Evolutionary conservation across 2,888 invertebrate genomes (phyloP).

Genomic region (Drosophila anceps): DNA sequence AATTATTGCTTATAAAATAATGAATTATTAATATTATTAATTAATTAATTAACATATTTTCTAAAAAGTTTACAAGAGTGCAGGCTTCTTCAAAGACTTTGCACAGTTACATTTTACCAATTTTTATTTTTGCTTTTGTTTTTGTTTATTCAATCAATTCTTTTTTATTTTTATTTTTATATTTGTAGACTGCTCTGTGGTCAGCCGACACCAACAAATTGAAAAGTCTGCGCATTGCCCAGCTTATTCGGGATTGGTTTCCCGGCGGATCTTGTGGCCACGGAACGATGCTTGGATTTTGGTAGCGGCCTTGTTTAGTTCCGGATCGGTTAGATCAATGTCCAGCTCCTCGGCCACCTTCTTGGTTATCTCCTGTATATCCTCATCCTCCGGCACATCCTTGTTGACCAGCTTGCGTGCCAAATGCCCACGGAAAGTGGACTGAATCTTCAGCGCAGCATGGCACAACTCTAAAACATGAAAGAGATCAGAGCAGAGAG

Average conservation of each 20-base stretch:
- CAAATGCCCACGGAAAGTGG: constrained; percentile 95
- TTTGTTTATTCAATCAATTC: constrained; percentile 21
- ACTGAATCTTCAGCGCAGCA: constrained; percentile 96
- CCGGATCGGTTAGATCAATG: constrained; percentile 94
- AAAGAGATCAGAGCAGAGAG: neutral
- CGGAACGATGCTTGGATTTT: constrained; percentile 97
- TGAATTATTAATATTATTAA: constrained; percentile 43
- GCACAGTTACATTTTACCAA: constrained; percentile 71
- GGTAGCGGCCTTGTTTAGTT: constrained; percentile 94
- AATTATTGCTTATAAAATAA: constrained; percentile 64
- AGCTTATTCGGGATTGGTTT: constrained; percentile 83
- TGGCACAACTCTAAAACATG: constrained; percentile 89
- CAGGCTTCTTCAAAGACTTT: constrained; percentile 46
- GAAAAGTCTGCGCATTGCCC: constrained; percentile 27
- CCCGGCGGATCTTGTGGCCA: constrained; percentile 94
- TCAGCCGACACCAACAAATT: constrained; percentile 67
- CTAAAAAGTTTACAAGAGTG: constrained; percentile 71
- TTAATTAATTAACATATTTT: constrained; percentile 66
- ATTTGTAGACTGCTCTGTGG: constrained; percentile 43
- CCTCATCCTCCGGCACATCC: constrained; percentile 86
- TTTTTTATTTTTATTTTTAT: constrained; percentile 34
- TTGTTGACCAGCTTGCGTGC: constrained; percentile 90
- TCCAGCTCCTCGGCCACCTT: constrained; percentile 91
- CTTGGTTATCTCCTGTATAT: constrained; percentile 86
- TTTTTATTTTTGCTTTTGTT: constrained; percentile 24